Evolutionary conservation across 2,797 vertebrate genomes (phyloP), one percentile per base, ranked within the genome.

Genomic region (Myiotriccus ornatus): DNA sequence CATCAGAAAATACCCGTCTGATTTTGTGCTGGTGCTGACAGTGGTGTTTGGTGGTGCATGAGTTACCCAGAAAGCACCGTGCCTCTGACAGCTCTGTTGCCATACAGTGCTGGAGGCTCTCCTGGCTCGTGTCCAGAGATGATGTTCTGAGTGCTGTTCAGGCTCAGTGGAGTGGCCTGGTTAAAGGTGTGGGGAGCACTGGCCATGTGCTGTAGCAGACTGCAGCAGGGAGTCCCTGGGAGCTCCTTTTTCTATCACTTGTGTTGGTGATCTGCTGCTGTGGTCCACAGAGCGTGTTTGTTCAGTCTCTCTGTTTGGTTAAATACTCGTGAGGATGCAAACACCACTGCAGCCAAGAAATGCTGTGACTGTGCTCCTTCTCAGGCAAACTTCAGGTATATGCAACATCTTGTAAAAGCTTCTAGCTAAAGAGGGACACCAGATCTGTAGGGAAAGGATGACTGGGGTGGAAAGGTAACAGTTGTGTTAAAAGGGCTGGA

Each of bases 261-360:
- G 56, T 71, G 21, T 39, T 59, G 47, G 6, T 43, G 69, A 7
- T 39, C 11, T 73, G 82, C 56, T 74, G 37, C 39, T 0, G 1
- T 34, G 25, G 35, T 43, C 43, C 67, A 20, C 3, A 2, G 46
- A 23, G 37, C 7, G 6, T 20, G 20, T 65, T 64, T 76, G 43
- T 32, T 84, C 46, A 41, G 52, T 34, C 22, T 80, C 19, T 35
- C 2, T 4, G 5, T 84, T 63, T 23, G 52, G 55, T 60, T 85
- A 22, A 81, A 28, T 9, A 1, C 35, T 19, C 2, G 35, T 19
- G 43, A 79, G 78, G 83, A 34, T 77, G 37, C 43, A 49, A 32
- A 9, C 7, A 1, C 5, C 34, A 34, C 25, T 2, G 0, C 43
- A 62, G 43, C 0, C 4, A 37, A 41, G 30, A 41, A 37, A 20